A percentile compares a stretch with the other conserved stretches of the same genome.
Conservation (phyloP, 2,888 invertebrate species). For the Drosophila lutescens region DNA sequence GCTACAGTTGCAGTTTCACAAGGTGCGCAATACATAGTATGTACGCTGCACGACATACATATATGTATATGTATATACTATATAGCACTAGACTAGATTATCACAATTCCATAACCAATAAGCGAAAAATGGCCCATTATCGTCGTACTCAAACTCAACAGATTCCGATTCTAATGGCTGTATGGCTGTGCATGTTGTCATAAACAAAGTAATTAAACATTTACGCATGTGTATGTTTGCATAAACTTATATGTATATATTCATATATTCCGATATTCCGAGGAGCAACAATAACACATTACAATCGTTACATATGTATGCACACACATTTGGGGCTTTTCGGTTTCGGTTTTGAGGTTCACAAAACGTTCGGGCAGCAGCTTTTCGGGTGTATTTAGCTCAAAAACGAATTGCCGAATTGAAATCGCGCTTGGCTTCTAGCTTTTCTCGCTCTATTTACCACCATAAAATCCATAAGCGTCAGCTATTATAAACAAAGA, state of each 20-base stretch:
- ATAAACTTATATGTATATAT: constrained; percentile 5
- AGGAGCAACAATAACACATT: constrained; percentile 63
- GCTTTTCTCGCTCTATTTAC: constrained; percentile 49
- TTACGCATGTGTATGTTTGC: constrained; percentile 32
- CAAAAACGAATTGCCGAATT: constrained; percentile 31
- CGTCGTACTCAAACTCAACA: constrained; percentile 4
- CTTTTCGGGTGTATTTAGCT: constrained; percentile 14
- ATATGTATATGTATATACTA: constrained; percentile 26
- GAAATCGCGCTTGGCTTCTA: constrained; percentile 28
- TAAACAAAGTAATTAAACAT: constrained; percentile 60
- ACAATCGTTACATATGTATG: constrained; percentile 50
- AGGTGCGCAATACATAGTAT: constrained; percentile 42
- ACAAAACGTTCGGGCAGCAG: constrained; percentile 33
- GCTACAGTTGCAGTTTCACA: constrained; percentile 7
- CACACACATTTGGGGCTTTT: constrained; percentile 53
- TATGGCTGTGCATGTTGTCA: constrained; percentile 39
- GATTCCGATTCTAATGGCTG: background rate
- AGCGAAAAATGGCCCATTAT: constrained; percentile 21
- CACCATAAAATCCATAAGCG: constrained; percentile 70
- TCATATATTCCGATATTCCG: constrained; percentile 22
- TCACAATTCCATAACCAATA: constrained; percentile 38
- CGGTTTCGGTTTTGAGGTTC: constrained; percentile 27
- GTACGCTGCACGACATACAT: constrained; percentile 11
- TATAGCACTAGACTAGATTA: constrained; percentile 15
- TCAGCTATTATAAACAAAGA: constrained; percentile 72